Base-by-base conservation (phyloP, 30 jellyfish, hydroid and myxozoan species). In the Mastigias papua region DNA sequence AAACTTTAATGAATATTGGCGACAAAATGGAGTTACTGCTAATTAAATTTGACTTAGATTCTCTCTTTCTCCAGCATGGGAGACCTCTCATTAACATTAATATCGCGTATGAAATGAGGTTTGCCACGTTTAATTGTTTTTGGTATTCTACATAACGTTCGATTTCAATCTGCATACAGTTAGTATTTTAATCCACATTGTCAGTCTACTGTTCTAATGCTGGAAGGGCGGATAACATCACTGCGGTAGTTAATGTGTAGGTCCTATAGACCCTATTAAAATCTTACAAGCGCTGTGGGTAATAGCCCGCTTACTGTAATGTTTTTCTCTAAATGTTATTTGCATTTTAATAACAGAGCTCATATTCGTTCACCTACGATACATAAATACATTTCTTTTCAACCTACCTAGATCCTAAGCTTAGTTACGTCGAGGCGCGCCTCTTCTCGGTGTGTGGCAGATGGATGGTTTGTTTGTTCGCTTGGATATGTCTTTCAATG, bases 401-500 rank as follows among this genome's bases (percentile, higher is more conserved):
- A 21, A 54, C 25, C 67, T 11, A 46, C 70, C 29, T 63, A 63
- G 74, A n/a, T 63, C 3, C 0, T 13, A 20, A 63, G 7, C 74
- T 25, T 63, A 19, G 42, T 8, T 63, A 63, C 74, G 67, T 54
- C 74, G 23, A 22, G 74, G 3, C 5, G 23, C 42, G 7, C 74
- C 42, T 17, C 0, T 63, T 1, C 74, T 20, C 13, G 2, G 74
- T 63, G 74, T n/a, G 74, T 63, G 74, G 74, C 74, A 63, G 23
- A 63, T 15, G 8, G 23, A 63, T 15, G 8, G 21, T 42, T 63
- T 27, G 8, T 17, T 54, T 54, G 23, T 19, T 54, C 20, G 27
- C 67, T 54, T 16, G 7, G 27, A 27, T 63, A 17, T 63, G 13
- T 20, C 1, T 25, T 63, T 20, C 69, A n/a, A 8, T 4, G 21